Evolutionary conservation across 2,797 vertebrate species (phyloP).

Genomic region (Micromesistius poutassou): DNA sequence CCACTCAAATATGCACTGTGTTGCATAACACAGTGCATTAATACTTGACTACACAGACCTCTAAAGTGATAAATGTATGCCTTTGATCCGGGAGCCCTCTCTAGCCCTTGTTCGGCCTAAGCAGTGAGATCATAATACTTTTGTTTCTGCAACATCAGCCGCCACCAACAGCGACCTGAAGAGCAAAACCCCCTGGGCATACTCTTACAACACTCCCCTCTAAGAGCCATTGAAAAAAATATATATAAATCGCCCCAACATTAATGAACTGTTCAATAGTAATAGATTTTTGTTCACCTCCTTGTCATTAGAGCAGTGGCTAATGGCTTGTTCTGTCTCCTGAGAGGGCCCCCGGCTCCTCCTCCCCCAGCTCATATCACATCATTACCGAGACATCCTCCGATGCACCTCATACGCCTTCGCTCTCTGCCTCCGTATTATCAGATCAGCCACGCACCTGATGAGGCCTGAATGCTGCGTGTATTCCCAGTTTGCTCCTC

Average conservation of each 20-base stretch:
- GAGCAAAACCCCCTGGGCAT: background rate
- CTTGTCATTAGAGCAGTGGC: constrained; percentile 45
- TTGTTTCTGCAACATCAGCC: background rate
- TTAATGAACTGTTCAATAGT: constrained; percentile 57
- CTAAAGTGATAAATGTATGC: background rate
- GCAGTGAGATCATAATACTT: background rate
- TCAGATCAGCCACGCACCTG: constrained; percentile 72
- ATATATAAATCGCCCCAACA: background rate
- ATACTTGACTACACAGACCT: background rate
- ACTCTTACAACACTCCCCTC: background rate
- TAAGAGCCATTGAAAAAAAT: background rate
- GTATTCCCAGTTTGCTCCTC: constrained; percentile 63
- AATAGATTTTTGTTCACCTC: constrained; percentile 23
- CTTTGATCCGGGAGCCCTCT: background rate
- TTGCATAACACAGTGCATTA: background rate
- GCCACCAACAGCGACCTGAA: background rate
- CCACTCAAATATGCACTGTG: background rate
- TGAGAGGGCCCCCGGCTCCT: constrained; percentile 30
- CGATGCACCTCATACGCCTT: constrained; percentile 44
- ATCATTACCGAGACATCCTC: constrained; percentile 50
- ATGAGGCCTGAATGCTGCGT: constrained; percentile 70
- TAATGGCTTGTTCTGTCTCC: constrained; percentile 61
- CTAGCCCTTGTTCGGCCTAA: background rate
- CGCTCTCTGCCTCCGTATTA: constrained; percentile 53
- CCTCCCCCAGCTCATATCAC: constrained; percentile 41